Evolutionary conservation across 2,888 invertebrate genomes (phyloP).

Genomic region (Selenia dentaria): DNA sequence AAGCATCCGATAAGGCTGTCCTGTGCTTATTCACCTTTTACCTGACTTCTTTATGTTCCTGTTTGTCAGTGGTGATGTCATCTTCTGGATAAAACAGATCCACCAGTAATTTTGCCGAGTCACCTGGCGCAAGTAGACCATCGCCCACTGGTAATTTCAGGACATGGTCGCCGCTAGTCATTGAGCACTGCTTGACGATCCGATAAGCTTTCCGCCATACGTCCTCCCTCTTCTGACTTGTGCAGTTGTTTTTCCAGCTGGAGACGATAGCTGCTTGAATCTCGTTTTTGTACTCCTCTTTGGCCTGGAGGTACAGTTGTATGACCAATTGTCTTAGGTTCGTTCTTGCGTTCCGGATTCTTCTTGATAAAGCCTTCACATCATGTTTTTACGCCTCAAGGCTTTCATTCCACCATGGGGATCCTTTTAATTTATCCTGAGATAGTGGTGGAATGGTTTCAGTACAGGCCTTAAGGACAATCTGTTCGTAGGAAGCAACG

Average conservation of each 20-base stretch:
- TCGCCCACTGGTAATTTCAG: no score
- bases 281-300: neutral
- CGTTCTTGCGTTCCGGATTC: neutral
- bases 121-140: no score
- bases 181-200: neutral
- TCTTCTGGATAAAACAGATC: no score
- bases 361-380: neutral
- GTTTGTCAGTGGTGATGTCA: no score
- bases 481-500: no score
- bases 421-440: no score
- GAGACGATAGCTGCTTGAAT: neutral
- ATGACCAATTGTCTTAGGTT: neutral
- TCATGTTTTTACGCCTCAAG: neutral
- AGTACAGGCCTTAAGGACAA: no score
- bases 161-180: no score
- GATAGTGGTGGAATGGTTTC: no score
- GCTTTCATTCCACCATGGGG: neutral
- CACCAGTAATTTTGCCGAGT: no score
- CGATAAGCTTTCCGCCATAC: neutral
- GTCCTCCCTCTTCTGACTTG: neutral
- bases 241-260: neutral
- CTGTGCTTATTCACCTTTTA: no score
- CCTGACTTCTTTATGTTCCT: neutral
- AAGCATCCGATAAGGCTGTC: no score
- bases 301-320: neutral